Evolutionary conservation across 1,140 invertebrate genomes (phyloP), one percentile per base, ranked within the genome.

Genomic region (Drosophila sucinea): DNA sequence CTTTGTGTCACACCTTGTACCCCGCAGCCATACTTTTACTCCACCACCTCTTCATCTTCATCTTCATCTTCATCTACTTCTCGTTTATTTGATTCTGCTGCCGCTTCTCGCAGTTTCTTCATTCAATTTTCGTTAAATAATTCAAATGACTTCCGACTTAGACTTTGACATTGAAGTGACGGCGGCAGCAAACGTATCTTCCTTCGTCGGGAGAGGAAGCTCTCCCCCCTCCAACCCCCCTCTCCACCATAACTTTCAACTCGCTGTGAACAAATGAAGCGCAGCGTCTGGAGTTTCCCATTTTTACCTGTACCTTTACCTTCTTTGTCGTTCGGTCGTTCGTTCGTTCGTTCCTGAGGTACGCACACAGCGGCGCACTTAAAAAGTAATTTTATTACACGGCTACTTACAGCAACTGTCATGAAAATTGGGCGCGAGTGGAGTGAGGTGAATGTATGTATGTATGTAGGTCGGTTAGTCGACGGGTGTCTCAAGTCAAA

Each of bases 381-480:
- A 87, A 86, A 86, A 86, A 87, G 83, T 86, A 87, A 86, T 86
- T 86, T 86, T 86, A 86, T 86, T 86, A 86, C 83, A 79, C 76
- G 82, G 82, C 82, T 87, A 86, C 83, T 86, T 86, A 86, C 76
- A 67, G 72, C 58, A 67, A 64, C 76, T 78, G 76, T 78, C 76
- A 78, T 33, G 40, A 73, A 57, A 47, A 32, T 65, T 25, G 17
- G 10, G 23, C 38, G 54, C 25, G 35, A 29, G 35, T 41, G 8
- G 5, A 27, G 55, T 17, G 25, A 40, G 27, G 10, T 38, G 47
- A 0, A 25, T 3, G 27, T 1, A 4, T 1, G 10, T 38, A 38
- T 38, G 2, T 11, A 5, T 1, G 33, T 35, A 35, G 5, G 35
- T 38, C 35, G 2, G 51, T 17, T 57, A 33, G 61, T 8, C 10